Evolutionary conservation across 2,113 vertebrate species (phyloP), one percentile per base, ranked within the genome.

Genomic region (Lampris incognitus): DNA sequence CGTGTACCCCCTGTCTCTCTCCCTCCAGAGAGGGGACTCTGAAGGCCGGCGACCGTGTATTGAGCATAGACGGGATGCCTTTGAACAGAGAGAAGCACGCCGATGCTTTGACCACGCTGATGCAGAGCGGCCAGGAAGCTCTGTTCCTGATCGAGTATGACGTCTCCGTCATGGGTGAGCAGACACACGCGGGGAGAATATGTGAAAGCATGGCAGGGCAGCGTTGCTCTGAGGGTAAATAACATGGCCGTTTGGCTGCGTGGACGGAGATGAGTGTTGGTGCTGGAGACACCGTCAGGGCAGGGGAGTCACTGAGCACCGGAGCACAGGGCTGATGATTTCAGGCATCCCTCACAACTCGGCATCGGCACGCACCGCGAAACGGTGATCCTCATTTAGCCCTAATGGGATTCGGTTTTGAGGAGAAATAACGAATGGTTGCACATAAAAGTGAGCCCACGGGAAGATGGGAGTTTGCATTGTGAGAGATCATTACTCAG

Each of bases 141-240:
- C 94, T 97, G 76, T 97, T 98, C 94, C 96, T 97, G 92, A 97
- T 98, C 1, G 97, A 98, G 88, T 99, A 99, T 3, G 98, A 99
- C 66, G 95, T 99, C 89, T 93, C 95, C 74, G 92, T 97, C 82
- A 96, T 97, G 91, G 98, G 98, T 99, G 94, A 96, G 96, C 81
- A 78, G 76, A 72, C 85, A 81, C 69, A 66, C 74, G 69, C 55
- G n/a, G 40, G n/a, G 40, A 73, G 71, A 67, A 78, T 74, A 80
- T 83, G 85, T 50, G 68, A 65, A 81, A 71, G 66, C 85, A 72
- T 67, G 68, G 75, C 66, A 78, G 82, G 77, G 79, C 85, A 84
- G 74, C 40, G 8, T 62, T 85, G 85, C 87, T 90, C 79, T 81
- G 84, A 91, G 89, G 88, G 84, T 84, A 86, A 88, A 86, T 84